Evolutionary conservation across 1,140 invertebrate genomes (phyloP).

Genomic region (Samia ricini): DNA sequence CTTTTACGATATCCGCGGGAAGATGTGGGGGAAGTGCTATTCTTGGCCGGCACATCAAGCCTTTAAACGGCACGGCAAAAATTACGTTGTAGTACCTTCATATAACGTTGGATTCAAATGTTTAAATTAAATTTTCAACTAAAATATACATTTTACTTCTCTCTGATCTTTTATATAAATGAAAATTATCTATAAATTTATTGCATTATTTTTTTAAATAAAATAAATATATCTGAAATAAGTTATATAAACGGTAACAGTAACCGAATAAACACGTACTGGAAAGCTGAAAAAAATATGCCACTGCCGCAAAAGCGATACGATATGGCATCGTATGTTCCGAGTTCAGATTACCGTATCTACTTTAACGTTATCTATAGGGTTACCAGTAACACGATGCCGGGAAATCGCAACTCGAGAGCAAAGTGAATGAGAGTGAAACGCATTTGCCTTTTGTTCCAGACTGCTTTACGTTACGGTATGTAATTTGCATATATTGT

Average conservation of each 20-base stretch:
- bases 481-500: conserved; percentile 2
- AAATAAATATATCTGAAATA: background rate
- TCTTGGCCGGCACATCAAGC: too few species aligned
- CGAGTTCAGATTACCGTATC: conserved; percentile 15
- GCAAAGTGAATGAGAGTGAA: conserved; percentile 30
- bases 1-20: too few species aligned
- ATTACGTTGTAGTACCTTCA: too few species aligned
- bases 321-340: conserved; percentile 21
- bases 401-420: conserved; percentile 31
- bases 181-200: too few species aligned
- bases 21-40: too few species aligned
- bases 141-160: too few species aligned
- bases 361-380: conserved; percentile 24
- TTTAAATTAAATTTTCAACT: too few species aligned
- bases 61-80: too few species aligned
- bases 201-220: too few species aligned
- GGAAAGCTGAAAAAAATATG: conserved; percentile 28
- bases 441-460: conserved; percentile 27
- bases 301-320: conserved; percentile 20
- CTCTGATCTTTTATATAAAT: too few species aligned
- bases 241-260: background rate
- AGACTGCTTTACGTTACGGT: conserved; percentile 16
- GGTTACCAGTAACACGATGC: conserved; percentile 34
- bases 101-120: too few species aligned
- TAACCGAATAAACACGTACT: background rate